Conservation (phyloP, 2,797 vertebrate genomes). For the Rhinatrema bivittatum region DNA sequence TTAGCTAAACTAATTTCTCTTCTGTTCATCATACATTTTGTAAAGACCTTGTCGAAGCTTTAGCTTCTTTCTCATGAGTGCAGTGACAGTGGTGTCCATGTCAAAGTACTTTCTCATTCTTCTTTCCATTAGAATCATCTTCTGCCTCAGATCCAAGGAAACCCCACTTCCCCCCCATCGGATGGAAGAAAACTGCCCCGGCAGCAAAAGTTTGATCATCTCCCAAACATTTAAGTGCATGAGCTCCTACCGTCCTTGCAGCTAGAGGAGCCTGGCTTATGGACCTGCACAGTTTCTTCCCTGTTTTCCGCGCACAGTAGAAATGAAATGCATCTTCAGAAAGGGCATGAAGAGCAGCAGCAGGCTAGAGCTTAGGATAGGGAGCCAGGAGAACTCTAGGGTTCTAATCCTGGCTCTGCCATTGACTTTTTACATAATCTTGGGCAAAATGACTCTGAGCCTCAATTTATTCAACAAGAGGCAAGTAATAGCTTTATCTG, state of each 20-base stretch:
- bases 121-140: conserved; percentile 39
- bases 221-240: conserved; percentile 42
- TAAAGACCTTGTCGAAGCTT: neutral
- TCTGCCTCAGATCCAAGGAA: conserved; percentile 43
- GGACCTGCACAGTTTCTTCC: too few relatives aligned
- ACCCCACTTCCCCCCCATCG: conserved; percentile 37
- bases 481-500: too few relatives aligned
- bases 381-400: too few relatives aligned
- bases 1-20: neutral
- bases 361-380: too few relatives aligned
- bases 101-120: conserved; percentile 19
- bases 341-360: too few relatives aligned
- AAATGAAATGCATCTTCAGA: too few relatives aligned
- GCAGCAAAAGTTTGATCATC: conserved; percentile 37
- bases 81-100: conserved; percentile 9
- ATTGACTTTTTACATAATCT: too few relatives aligned
- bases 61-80: neutral
- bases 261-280: too few relatives aligned
- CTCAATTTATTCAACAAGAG: too few relatives aligned
- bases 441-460: too few relatives aligned
- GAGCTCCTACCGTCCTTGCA: neutral
- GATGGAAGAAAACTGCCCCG: conserved; percentile 45
- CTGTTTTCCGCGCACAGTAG: too few relatives aligned
- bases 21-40: neutral
- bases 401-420: too few relatives aligned